A percentile compares a stretch with the other conserved stretches of the same genome.
These are phyloP conservation scores for Stictonetta naevosa DNA, from an alignment of 2,113 vertebrate genomes.

Conservation along the genomic window DNA sequence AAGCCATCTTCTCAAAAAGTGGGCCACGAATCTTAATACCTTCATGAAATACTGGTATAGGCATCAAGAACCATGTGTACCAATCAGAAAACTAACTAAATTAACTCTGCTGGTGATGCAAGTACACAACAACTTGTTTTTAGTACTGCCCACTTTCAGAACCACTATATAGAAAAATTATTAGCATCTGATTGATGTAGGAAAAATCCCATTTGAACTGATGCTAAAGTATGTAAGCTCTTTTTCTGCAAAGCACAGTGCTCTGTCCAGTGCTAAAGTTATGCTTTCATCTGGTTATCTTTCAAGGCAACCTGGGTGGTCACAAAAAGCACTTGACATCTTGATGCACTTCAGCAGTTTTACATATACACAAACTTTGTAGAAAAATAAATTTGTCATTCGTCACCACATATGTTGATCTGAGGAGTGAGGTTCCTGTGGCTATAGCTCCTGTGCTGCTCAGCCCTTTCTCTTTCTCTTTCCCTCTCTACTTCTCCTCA, in stretches of 20 bases:
- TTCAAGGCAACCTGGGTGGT: conserved; percentile 99
- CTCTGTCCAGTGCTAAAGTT: conserved; percentile 83
- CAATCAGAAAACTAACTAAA: neutral
- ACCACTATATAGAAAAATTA: conserved; percentile 61
- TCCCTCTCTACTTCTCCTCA: neutral
- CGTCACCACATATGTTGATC: conserved; percentile 98
- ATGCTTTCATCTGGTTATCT: conserved; percentile 99
- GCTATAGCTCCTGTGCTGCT: conserved; percentile 80
- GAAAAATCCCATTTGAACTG: conserved; percentile 44
- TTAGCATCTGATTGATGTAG: conserved; percentile 68
- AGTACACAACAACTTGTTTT: conserved; percentile 22
- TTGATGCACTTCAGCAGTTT: conserved; percentile 99
- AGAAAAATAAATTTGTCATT: conserved; percentile 99
- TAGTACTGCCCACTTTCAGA: conserved; percentile 50
- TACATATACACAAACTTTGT: conserved; percentile 99
- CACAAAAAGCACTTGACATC: conserved; percentile 99
- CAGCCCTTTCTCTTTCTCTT: conserved; percentile 53
- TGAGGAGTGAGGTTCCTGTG: conserved; percentile 80
- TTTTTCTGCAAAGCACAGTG: conserved; percentile 58
- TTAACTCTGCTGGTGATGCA: neutral
- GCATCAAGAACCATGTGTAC: neutral
- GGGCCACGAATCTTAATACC: neutral
- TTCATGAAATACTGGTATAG: neutral
- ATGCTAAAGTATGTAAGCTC: conserved; percentile 20
- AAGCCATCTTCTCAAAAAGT: neutral